Percentiles rank a stretch among this genome's conserved stretches.
phyloP scores from a whole-genome alignment of 2,888 invertebrate genomes.

The Hecatera dysodea region DNA sequence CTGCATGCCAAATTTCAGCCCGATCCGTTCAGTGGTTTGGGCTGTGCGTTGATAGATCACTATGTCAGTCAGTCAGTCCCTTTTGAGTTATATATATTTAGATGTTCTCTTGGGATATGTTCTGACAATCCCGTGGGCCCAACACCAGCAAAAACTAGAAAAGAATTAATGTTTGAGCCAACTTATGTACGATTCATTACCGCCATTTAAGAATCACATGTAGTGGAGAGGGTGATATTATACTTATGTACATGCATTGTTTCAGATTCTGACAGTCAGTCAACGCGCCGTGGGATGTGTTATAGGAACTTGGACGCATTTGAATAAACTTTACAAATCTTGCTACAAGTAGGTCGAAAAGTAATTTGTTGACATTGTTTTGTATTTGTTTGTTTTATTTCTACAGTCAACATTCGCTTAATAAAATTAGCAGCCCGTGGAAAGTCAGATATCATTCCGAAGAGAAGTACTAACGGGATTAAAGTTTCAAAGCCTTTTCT shows the following conservation, averaged over 20 bases:
- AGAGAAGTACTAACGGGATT: neutral
- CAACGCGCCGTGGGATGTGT: slow-evolving; percentile 24
- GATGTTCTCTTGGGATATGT: neutral
- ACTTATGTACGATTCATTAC: neutral
- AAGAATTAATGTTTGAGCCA: neutral
- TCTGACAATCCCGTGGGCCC: neutral
- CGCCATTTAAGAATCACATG: neutral
- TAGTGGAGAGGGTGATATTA: neutral
- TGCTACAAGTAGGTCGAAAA: neutral
- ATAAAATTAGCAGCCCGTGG: neutral
- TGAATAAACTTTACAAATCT: neutral
- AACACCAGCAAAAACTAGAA: neutral
- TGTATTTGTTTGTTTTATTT: neutral
- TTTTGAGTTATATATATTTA: no score
- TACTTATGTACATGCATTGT: neutral
- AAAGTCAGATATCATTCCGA: neutral
- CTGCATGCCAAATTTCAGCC: no score
- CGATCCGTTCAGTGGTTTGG: no score
- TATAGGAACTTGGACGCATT: slow-evolving; percentile 7
- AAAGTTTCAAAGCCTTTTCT: neutral
- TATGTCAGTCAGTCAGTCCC: no score
- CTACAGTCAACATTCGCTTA: neutral
- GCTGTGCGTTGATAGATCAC: no score
- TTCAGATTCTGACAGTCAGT: neutral
- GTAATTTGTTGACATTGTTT: neutral